phyloP scores from a whole-genome alignment of 2,113 vertebrate species.

The Orthonyx spaldingii region DNA sequence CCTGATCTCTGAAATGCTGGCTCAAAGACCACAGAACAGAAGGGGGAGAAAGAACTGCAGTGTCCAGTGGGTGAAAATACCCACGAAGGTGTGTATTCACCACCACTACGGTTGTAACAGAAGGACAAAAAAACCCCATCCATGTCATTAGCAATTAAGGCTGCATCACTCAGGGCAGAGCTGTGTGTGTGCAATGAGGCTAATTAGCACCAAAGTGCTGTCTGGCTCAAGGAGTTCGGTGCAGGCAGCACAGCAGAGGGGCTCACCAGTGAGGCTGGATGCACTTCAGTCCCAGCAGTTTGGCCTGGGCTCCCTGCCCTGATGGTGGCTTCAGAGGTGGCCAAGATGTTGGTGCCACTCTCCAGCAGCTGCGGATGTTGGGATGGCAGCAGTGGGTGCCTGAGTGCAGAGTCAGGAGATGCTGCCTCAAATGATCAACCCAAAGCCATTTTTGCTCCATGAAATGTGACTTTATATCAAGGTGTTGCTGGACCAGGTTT shows the following conservation, averaged over 20 bases:
- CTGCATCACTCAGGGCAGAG: neutral
- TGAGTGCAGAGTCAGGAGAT: neutral
- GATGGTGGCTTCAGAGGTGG: neutral
- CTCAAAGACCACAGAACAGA: neutral
- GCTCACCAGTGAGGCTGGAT: neutral
- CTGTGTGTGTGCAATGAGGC: neutral
- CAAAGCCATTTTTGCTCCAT: neutral
- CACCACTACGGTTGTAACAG: neutral
- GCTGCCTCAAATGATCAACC: neutral
- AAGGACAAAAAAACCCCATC: neutral
- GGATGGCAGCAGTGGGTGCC: neutral
- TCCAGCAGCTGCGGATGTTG: neutral
- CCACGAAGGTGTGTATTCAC: neutral
- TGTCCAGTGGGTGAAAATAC: neutral
- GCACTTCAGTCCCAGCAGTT: neutral
- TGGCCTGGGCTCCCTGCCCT: neutral
- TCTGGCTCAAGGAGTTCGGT: neutral
- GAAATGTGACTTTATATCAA: neutral
- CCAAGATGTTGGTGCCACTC: neutral
- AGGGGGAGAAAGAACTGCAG: accelerated
- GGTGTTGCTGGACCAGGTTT: neutral
- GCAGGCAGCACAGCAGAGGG: neutral
- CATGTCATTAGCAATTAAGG: conserved; percentile 23
- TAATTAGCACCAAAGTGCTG: conserved; percentile 21
- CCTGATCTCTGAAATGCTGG: neutral